Evolutionary conservation across 1,140 invertebrate species (phyloP), one percentile per base, ranked within the genome.

Genomic region (Pseudomyrmex pallidus): DNA sequence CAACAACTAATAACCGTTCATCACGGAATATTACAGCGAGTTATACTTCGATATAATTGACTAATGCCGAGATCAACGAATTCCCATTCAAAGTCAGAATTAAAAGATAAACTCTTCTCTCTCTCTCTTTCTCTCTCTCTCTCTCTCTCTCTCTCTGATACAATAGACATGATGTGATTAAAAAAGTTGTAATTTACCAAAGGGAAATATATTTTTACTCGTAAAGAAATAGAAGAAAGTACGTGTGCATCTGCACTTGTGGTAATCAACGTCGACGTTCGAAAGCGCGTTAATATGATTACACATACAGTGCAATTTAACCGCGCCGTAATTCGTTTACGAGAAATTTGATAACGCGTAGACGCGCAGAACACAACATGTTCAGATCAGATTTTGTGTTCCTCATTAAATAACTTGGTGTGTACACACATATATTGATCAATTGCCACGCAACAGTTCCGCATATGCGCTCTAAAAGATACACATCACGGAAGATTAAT

Each of bases 201-300:
- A 35, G 5, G 35, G 1, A 35, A 35, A 35, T 4, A 35, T 35
- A 35, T 0, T 35, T 35, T 35, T 5, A 35, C 35, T 35, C 35
- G 35, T 35, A 7, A 35, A 35, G 5, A 35, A 35, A 7, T 35
- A 2, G 35, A 7, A 35, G 35, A 7, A 35, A 35, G 35, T 35
- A 35, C 5, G 35, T 35, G 5, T 35, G 35, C 35, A 35, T 35
- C 35, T 35, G 35, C 25, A 25, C 25, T 25, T 3, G 25, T 25
- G 25, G 25, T 25, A 25, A 77, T 77, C 63, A 77, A 66, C 44
- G 74, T 76, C 61, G 25, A 5, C 48, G 15, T 50, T 67, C 54
- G 48, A 25, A 63, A 74, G 12, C 68, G 35, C 54, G n/a, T 82
- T 74, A 63, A 74, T 48, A 10, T 52, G 68, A 82, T 74, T 82